Percentiles rank a stretch among this genome's conserved stretches.
Conservation (phyloP, 2,113 vertebrate species). For the Hippocampus barbouri region DNA sequence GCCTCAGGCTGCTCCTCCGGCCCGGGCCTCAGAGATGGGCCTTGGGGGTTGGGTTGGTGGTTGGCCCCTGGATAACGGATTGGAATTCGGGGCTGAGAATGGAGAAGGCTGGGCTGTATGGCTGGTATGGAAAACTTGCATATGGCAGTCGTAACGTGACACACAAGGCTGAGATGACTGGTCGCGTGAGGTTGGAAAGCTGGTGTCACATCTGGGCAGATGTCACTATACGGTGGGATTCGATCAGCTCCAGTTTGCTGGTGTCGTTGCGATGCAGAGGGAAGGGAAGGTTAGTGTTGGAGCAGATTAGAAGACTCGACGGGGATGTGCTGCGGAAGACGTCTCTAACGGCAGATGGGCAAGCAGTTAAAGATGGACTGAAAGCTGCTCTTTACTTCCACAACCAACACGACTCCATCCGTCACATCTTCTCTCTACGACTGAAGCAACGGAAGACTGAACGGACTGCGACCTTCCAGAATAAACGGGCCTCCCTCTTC, state of each 20-base stretch:
- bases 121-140: conserved; percentile 23
- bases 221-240: conserved; percentile 22
- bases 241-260: conserved; percentile 26
- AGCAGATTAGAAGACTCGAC: conserved; percentile 8
- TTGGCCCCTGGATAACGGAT: conserved; percentile 15
- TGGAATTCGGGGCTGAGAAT: conserved; percentile 31
- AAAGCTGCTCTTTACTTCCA: conserved; percentile 35
- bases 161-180: conserved; percentile 26
- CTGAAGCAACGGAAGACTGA: conserved; percentile 29
- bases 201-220: conserved; percentile 51
- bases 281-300: conserved; percentile 18
- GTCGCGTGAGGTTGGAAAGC: conserved; percentile 36
- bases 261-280: conserved; percentile 42
- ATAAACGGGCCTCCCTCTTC: conserved; percentile 33
- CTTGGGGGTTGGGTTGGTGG: conserved; percentile 15
- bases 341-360: conserved; percentile 33
- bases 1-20: conserved; percentile 37
- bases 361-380: conserved; percentile 36
- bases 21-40: conserved; percentile 29
- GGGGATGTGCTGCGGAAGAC: conserved; percentile 16
- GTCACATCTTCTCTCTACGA: conserved; percentile 13
- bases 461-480: conserved; percentile 36
- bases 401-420: conserved; percentile 35
- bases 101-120: conserved; percentile 33
- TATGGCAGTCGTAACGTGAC: conserved; percentile 2